A percentile compares a stretch with the other conserved stretches of the same genome.
Conservation (phyloP, 2,797 vertebrate genomes). For the Silurus aristotelis region DNA sequence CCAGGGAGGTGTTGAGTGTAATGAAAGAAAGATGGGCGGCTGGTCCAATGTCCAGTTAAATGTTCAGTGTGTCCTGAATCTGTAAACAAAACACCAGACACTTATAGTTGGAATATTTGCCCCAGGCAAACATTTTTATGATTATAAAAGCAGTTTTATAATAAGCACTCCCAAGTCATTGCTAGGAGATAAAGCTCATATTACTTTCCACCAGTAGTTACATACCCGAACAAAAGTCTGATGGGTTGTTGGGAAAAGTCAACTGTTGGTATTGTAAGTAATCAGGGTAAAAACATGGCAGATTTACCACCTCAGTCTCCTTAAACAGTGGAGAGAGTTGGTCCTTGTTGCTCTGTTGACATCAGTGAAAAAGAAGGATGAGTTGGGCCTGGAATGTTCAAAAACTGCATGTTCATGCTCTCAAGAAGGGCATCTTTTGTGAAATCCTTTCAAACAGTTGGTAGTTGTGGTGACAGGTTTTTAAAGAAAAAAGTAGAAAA, state of each 20-base stretch:
- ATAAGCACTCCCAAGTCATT: background rate
- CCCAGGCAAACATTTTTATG: background rate
- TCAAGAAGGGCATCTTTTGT: background rate
- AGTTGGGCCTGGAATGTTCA: background rate
- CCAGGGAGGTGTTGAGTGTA: background rate
- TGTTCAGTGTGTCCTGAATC: background rate
- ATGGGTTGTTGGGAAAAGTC: background rate
- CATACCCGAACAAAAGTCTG: background rate
- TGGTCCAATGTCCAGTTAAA: background rate
- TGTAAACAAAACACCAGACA: background rate
- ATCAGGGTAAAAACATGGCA: background rate
- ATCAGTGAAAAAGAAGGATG: background rate
- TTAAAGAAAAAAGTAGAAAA: background rate
- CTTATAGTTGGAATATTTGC: background rate
- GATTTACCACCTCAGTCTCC: background rate
- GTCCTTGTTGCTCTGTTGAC: background rate
- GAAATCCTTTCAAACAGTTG: background rate
- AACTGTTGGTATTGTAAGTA: background rate
- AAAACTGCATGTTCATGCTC: background rate
- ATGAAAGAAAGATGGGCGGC: background rate
- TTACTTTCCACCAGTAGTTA: background rate
- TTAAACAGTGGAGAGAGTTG: background rate
- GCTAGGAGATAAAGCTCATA: background rate
- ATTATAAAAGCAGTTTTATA: background rate
- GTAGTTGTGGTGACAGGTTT: background rate